phyloP scores from a whole-genome alignment of 2,888 invertebrate species.

The Plebejus argus region DNA sequence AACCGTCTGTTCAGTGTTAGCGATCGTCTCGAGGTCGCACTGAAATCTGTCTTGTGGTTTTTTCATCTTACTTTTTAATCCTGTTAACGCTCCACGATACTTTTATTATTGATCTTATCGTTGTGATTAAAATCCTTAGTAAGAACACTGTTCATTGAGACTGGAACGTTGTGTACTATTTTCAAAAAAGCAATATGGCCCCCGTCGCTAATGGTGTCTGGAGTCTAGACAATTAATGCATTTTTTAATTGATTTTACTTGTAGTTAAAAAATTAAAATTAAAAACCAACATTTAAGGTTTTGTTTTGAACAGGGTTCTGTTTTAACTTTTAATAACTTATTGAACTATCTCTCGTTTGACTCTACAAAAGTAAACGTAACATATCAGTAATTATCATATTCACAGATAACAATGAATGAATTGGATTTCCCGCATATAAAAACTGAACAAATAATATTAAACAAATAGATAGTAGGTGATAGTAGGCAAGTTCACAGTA shows the following conservation, averaged over 20 bases:
- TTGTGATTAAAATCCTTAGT: not conserved
- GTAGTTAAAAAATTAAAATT: too few species aligned
- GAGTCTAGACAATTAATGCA: not conserved
- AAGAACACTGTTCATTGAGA: not conserved
- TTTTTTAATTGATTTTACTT: not conserved
- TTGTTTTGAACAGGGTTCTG: not conserved
- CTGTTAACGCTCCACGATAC: constrained; percentile 13
- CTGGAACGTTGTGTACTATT: not conserved
- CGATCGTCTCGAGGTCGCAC: constrained; percentile 56
- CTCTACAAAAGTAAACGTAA: constrained; percentile 33
- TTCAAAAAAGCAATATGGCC: not conserved
- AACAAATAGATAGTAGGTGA: constrained; percentile 40
- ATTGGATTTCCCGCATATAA: constrained; percentile 4
- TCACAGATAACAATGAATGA: constrained; percentile 11
- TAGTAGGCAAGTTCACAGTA: constrained; percentile 61
- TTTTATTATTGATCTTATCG: constrained; percentile 28
- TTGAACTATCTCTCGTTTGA: not conserved
- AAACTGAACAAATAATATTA: not conserved
- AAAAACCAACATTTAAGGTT: too few species aligned
- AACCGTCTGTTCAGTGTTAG: constrained; percentile 47
- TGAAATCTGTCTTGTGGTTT: constrained; percentile 34
- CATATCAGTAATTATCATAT: too few species aligned
- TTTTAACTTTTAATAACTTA: not conserved
- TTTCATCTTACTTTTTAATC: constrained; percentile 33
- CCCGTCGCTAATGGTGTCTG: too few species aligned